Evolutionary conservation across 1,140 invertebrate genomes (phyloP), one percentile per base, ranked within the genome.

Genomic region (Macrobrachium nipponense): DNA sequence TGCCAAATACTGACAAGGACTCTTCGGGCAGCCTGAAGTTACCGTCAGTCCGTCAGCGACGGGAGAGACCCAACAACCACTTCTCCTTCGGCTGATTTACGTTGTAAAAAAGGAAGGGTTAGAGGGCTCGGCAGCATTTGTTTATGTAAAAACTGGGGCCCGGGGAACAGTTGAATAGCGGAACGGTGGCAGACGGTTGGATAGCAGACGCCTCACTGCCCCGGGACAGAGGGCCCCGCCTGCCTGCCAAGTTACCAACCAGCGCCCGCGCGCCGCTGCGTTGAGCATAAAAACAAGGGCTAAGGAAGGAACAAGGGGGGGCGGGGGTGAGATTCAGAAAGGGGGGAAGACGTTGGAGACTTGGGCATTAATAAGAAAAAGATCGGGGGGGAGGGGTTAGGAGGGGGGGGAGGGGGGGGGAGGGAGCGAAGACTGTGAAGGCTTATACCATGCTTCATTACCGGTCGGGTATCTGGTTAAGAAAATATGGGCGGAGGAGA

Each of bases 131-230:
- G 59, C 44, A 43, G 58, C 80, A 82, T 82, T 82, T 82, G 80
- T 82, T 82, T 82, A 82, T 82, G 80, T 72, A 75, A 82, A 82
- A 82, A 82, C 80, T 75, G 66, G 70, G 80, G 80, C 61, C n/a
- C 27, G 14, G 20, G 68, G 20, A 15, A 72, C 44, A 15, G 20
- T 27, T 44, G 51, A 82, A 73, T 27, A 59, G 27, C 20, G 15
- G 80, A 18, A 20, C 58, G 59, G 70, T 70, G 58, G 80, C 27
- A 20, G 59, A 75, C 70, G 80, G 68, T 82, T 72, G 80, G 80
- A 18, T 27, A 43, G 44, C 20, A 18, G 8, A 70, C 70, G 70
- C 80, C 27, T 82, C 70, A 82, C 58, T 82, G 23, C 20, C 20
- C 70, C n/a, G 43, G 23, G 51, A 73, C 80, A 73, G 51, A 61